Conservation (phyloP, 2,888 invertebrate species). For the Hemistola chrysoprasaria region DNA sequence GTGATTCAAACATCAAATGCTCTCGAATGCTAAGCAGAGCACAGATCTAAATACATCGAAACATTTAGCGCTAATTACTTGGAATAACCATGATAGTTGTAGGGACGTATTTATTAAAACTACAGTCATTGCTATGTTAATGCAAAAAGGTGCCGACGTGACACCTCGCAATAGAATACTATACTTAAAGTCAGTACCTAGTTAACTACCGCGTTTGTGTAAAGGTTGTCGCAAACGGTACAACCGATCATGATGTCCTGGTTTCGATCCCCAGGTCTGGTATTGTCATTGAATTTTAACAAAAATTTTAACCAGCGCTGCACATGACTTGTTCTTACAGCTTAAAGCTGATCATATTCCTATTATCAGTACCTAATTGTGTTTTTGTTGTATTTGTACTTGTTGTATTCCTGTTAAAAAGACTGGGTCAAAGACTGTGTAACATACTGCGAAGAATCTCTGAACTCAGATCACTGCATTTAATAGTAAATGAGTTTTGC, state of each 20-base stretch:
- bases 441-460: no score
- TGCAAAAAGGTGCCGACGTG: slow-evolving; percentile 52
- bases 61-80: slow-evolving; percentile 19
- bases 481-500: slow-evolving; percentile 48
- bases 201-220: neutral
- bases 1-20: slow-evolving; percentile 12
- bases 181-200: slow-evolving; percentile 3
- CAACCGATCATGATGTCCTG: no score
- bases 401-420: no score
- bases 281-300: no score
- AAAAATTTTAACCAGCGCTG: no score
- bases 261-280: no score
- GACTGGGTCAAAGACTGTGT: no score
- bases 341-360: no score
- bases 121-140: slow-evolving; percentile 45
- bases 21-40: slow-evolving; percentile 5
- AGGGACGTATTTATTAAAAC: slow-evolving; percentile 15
- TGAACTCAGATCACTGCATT: slow-evolving; percentile 16
- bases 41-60: slow-evolving; percentile 6
- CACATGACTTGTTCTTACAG: no score
- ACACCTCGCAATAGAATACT: slow-evolving; percentile 34
- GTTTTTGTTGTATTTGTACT: neutral
- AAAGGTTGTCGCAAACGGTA: no score
- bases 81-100: slow-evolving; percentile 11
- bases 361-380: no score